Percentiles rank a stretch among this genome's conserved stretches.
phyloP scores from a whole-genome alignment of 2,113 vertebrate genomes.

The Chloebia gouldiae region DNA sequence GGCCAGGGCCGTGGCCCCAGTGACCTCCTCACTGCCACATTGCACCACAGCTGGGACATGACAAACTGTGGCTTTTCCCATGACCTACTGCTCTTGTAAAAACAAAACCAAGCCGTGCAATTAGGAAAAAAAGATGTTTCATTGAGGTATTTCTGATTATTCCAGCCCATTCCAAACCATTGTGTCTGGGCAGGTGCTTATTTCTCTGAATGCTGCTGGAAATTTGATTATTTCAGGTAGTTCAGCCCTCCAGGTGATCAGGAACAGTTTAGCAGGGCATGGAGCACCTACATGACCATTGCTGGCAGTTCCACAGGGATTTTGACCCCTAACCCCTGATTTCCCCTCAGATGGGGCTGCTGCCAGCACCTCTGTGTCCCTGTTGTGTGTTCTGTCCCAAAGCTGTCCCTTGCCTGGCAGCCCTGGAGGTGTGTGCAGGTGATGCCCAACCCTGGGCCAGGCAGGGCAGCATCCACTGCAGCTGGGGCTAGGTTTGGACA shows the following conservation, averaged over 20 bases:
- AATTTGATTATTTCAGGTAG: background rate
- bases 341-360: rapidly evolving
- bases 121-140: background rate
- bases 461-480: background rate
- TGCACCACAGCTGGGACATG: background rate
- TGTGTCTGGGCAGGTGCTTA: background rate
- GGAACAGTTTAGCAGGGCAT: background rate
- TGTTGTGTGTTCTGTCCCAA: background rate
- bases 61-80: background rate
- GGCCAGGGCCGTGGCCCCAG: background rate
- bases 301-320: background rate
- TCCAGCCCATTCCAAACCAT: background rate
- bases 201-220: background rate
- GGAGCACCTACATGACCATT: background rate
- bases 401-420: background rate
- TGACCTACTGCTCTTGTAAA: background rate
- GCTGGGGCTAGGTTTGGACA: background rate
- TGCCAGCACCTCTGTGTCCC: background rate
- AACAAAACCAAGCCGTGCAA: background rate
- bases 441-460: too few relatives aligned
- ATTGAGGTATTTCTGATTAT: background rate
- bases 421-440: background rate
- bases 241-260: background rate
- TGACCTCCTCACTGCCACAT: background rate
- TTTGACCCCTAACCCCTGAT: background rate